Evolutionary conservation across 2,797 vertebrate species (phyloP).

Genomic region (Melanogrammus aeglefinus): DNA sequence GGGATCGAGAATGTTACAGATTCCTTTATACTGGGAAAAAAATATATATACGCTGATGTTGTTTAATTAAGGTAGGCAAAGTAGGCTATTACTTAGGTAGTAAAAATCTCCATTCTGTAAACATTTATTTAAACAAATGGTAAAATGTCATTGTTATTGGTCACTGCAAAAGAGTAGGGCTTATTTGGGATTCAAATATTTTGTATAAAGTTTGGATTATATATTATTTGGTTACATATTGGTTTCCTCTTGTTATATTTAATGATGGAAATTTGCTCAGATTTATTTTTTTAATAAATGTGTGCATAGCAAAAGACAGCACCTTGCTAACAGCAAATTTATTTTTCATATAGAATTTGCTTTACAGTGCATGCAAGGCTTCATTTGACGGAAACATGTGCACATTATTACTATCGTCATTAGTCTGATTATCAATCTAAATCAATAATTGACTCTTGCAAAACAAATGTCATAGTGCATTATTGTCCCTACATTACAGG

Average conservation of each 20-base stretch:
- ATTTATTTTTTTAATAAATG: not conserved
- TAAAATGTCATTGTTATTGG: not conserved
- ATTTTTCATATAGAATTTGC: not conserved
- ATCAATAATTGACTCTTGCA: not conserved
- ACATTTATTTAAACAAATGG: not conserved
- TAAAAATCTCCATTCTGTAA: not conserved
- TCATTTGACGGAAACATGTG: not conserved
- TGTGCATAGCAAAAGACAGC: not conserved
- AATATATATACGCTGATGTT: not conserved
- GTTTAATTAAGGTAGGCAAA: not conserved
- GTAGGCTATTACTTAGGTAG: not conserved
- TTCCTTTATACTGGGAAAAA: too few relatives aligned
- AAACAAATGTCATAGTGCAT: not conserved
- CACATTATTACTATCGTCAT: not conserved
- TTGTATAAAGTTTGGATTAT: not conserved
- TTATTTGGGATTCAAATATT: not conserved
- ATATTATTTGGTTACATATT: constrained; percentile 1
- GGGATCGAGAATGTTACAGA: too few relatives aligned
- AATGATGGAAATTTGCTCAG: not conserved
- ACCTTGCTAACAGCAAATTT: not conserved
- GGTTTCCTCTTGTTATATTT: not conserved
- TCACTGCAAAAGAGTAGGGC: not conserved
- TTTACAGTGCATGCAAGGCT: not conserved
- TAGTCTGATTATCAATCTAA: not conserved
- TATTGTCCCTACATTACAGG: not conserved